These are phyloP conservation scores for Parnassius mnemosyne DNA, from an alignment of 2,888 invertebrate species.

Conservation along the genomic window DNA sequence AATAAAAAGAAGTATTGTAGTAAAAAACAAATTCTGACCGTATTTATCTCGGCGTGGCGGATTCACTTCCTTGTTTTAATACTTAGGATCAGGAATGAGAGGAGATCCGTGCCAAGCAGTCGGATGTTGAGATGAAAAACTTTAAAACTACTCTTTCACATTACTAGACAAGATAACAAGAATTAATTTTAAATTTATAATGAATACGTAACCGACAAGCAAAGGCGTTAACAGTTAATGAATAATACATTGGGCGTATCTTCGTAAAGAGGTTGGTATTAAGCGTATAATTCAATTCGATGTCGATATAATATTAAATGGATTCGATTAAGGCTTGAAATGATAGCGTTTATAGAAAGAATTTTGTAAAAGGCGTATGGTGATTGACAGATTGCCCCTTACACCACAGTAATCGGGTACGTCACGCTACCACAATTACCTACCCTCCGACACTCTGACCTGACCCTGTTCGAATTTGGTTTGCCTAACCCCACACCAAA, in stretches of 20 bases:
- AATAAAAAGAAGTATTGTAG: no score
- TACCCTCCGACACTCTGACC: slow-evolving; percentile 34
- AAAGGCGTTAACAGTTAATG: slow-evolving; percentile 6
- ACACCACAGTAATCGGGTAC: slow-evolving; percentile 53
- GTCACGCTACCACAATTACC: slow-evolving; percentile 36
- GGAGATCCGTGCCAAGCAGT: no score
- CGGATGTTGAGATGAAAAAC: no score
- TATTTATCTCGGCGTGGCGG: no score
- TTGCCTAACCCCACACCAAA: slow-evolving; percentile 1
- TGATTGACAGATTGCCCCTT: slow-evolving; percentile 73
- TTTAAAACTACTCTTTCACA: no score
- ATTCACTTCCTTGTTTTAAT: no score
- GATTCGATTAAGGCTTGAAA: slow-evolving; percentile 19
- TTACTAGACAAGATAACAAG: no score
- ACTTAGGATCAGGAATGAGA: no score
- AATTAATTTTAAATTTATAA: no score
- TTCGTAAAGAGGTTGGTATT: background rate
- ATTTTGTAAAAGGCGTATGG: slow-evolving; percentile 51
- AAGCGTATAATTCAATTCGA: slow-evolving; percentile 10
- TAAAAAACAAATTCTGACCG: no score
- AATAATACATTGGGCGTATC: slow-evolving; percentile 8
- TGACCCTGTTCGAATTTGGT: slow-evolving; percentile 27
- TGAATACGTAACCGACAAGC: background rate
- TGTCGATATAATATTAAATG: slow-evolving; percentile 9
- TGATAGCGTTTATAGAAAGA: slow-evolving; percentile 55